Base-by-base conservation (phyloP, 2,797 vertebrate genomes). In the Periparus ater region DNA sequence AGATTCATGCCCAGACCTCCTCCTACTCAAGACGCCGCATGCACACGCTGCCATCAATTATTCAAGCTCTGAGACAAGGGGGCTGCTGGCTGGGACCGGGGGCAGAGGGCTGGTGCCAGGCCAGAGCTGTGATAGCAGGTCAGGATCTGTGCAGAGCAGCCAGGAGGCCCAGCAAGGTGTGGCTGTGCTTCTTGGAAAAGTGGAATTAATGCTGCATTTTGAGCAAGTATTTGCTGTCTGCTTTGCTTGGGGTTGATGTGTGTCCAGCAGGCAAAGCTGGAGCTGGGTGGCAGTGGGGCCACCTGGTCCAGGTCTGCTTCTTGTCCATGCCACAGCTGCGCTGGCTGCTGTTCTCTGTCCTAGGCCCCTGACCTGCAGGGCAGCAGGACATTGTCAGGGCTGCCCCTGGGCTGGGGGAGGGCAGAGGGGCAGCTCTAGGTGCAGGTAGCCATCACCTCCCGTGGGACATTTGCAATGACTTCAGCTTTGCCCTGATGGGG, bases 1-100 rank as follows among this genome's bases (percentile, higher is more conserved):
- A 91, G 36, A 80, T 95, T 93, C 85, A 74, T 80, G 45, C 16
- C 30, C 76, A 93, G 85, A 55, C 61, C 75, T 94, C 67, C 55
- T 92, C 34, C 63, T 85, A 42, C 76, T 50, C 3, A 2, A 78
- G 79, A 45, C 0, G 6, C 75, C 14, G 79, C 62, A 54, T 3
- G 19, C 34, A 77, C 76, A 54, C 21, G 1, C 57, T 0, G 4
- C 66, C 70, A 94, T 88, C 92, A 88, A 18, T 86, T 84, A 84
- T 74, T 94, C 76, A 85, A 38, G 48, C 45, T 13, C n/a, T 0
- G 4, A 62, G 78, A 60, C n/a, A 30, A 67, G 50, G 83, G 85
- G 58, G 66, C 75, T 93, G 79, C 19, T 68, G 51, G n/a, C 53
- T 3, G 4, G 40, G 58, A 12, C 42, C 0, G 3, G 23, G 76